These are phyloP conservation scores for Nebria brevicollis DNA, from an alignment of 2,888 invertebrate species.

Conservation along the genomic window DNA sequence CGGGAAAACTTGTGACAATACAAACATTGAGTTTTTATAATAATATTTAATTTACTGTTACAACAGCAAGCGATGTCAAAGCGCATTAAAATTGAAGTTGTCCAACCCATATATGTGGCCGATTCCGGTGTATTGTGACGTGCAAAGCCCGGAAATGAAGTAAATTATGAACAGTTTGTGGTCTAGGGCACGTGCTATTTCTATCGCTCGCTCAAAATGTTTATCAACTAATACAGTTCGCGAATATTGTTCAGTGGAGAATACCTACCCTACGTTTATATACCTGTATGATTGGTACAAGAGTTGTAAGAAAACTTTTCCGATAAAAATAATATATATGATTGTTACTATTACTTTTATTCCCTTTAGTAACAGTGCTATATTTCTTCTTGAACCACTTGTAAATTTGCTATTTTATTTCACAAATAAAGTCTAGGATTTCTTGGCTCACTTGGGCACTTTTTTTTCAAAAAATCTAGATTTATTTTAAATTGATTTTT, in stretches of 20 bases:
- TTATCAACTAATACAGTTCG: constrained; percentile 38
- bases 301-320: constrained; percentile 38
- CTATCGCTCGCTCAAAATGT: constrained; percentile 33
- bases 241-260: constrained; percentile 38
- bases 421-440: too few relatives aligned
- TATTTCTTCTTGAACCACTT: not conserved
- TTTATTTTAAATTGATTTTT: too few relatives aligned
- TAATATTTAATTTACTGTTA: not conserved
- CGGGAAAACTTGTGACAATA: too few relatives aligned
- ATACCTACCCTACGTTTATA: constrained; percentile 11
- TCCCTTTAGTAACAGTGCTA: not conserved
- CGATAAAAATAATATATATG: constrained; percentile 39
- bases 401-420: not conserved
- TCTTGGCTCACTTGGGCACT: too few relatives aligned
- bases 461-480: too few relatives aligned
- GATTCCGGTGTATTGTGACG: not conserved
- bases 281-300: constrained; percentile 22
- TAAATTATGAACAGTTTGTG: constrained; percentile 35
- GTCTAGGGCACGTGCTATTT: constrained; percentile 39
- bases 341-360: constrained; percentile 22
- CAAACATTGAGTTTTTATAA: not conserved
- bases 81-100: not conserved
- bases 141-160: constrained; percentile 7
- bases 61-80: not conserved
- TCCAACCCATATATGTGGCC: not conserved